phyloP scores from a whole-genome alignment of 2,797 vertebrate genomes.

The Enoplosus armatus region DNA sequence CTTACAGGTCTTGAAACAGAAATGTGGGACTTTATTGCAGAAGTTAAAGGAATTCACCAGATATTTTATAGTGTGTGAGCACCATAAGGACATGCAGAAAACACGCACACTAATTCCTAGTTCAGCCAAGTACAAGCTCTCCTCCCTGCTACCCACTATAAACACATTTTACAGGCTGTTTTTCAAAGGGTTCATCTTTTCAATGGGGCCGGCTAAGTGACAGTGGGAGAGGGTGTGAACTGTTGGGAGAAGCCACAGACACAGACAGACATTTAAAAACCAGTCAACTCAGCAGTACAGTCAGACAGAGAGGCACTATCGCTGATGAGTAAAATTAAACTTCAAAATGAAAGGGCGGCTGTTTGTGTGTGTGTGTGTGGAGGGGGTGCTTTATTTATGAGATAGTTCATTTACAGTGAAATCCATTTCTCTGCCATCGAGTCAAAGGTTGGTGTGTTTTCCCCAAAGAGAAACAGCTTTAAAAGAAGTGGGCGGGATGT shows the following conservation, averaged over 20 bases:
- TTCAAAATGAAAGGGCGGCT: conserved; percentile 68
- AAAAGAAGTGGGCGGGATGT: neutral
- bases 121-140: conserved; percentile 48
- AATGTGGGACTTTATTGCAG: conserved; percentile 24
- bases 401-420: conserved; percentile 47
- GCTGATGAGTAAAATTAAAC: conserved; percentile 69
- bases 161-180: conserved; percentile 80
- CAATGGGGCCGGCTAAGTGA: conserved; percentile 71
- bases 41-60: conserved; percentile 22
- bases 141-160: conserved; percentile 66
- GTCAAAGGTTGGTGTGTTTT: conserved; percentile 11
- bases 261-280: conserved; percentile 64
- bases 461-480: conserved; percentile 1
- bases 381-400: conserved; percentile 53
- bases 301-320: conserved; percentile 71
- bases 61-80: conserved; percentile 46
- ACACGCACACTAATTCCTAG: conserved; percentile 19
- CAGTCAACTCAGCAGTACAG: conserved; percentile 63
- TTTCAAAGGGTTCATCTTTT: conserved; percentile 77
- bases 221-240: conserved; percentile 80
- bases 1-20: conserved; percentile 10
- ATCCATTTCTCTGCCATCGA: conserved; percentile 26
- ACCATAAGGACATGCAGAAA: conserved; percentile 23
- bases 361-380: conserved; percentile 18
- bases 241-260: conserved; percentile 76